Base-by-base conservation (phyloP, 1,140 invertebrate species). In the Steinernema feltiae region DNA sequence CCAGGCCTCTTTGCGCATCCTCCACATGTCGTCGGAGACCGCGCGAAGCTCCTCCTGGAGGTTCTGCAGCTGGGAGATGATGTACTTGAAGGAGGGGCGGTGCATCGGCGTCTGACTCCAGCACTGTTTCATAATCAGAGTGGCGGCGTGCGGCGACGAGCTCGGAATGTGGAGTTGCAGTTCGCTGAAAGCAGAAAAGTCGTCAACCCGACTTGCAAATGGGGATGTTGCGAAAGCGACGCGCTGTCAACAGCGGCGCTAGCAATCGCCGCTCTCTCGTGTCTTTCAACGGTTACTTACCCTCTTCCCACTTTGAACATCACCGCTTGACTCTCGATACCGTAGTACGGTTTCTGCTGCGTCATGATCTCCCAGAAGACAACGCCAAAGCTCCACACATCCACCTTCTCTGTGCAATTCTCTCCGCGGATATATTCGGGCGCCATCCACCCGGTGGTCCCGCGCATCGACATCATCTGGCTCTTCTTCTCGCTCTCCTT, bases 401-500 rank as follows among this genome's bases (percentile, higher is more conserved):
- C 95, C 0, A 98, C 94, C 88, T 96, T 95, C 86, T 98, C 95
- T 0, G 93, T 96, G 87, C 94, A 98, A 0, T 93, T 93, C 85
- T 98, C 94, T 86, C 96, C 95, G 71, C 94, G 90, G 76, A 99
- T 98, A 7, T 98, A 93, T 89, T 99, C 97, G 0, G 97, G 97
- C 0, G 96, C 95, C 96, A 99, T 98, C 96, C 96, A 98, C 0
- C 94, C 93, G 0, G 97, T 94, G 0, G 95, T 98, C 30, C 87
- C 87, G 27, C 94, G 94, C 88, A 98, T 98, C 80, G 92, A 96
- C 95, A 98, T 98, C 85, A 93, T 93, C 24, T 93, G 94, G 86
- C 94, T 96, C 75, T 94, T 94, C 84, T 94, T 92, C 86, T 95
- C 84, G 93, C 95, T 86, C 80, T 94, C 93, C 79, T 93, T 90